These are phyloP conservation scores for Orthochromis indermauri DNA, from an alignment of 2,113 vertebrate species.

Conservation along the genomic window DNA sequence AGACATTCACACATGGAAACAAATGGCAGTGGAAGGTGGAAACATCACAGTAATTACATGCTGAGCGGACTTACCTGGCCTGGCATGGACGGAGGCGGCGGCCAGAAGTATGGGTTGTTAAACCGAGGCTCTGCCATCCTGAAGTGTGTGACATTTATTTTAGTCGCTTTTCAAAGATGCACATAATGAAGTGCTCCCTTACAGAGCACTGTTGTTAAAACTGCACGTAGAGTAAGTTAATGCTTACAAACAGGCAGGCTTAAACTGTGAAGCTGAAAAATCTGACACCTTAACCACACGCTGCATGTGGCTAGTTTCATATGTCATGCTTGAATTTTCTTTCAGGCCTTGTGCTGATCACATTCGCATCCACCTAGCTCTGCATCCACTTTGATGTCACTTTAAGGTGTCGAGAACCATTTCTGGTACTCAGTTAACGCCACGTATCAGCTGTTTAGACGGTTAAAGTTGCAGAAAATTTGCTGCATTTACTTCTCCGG, in stretches of 20 bases:
- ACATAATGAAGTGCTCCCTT: background rate
- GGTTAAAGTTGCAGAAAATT: background rate
- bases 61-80: slow-evolving; percentile 83
- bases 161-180: background rate
- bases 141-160: slow-evolving; percentile 10
- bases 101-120: slow-evolving; percentile 99
- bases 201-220: background rate
- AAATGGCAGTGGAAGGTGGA: background rate
- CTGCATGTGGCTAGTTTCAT: background rate
- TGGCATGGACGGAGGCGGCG: slow-evolving; percentile 93
- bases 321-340: background rate
- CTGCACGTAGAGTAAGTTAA: background rate
- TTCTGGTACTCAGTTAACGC: background rate
- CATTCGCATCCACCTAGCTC: background rate
- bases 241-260: background rate
- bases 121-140: slow-evolving; percentile 98
- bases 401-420: background rate
- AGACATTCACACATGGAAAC: slow-evolving; percentile 54
- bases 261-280: background rate
- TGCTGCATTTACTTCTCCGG: background rate
- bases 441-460: background rate
- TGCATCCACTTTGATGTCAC: background rate
- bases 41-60: background rate
- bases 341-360: background rate
- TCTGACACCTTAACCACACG: background rate